These are phyloP conservation scores for Pararge aegeria DNA, from an alignment of 1,140 invertebrate genomes.

Conservation along the genomic window DNA sequence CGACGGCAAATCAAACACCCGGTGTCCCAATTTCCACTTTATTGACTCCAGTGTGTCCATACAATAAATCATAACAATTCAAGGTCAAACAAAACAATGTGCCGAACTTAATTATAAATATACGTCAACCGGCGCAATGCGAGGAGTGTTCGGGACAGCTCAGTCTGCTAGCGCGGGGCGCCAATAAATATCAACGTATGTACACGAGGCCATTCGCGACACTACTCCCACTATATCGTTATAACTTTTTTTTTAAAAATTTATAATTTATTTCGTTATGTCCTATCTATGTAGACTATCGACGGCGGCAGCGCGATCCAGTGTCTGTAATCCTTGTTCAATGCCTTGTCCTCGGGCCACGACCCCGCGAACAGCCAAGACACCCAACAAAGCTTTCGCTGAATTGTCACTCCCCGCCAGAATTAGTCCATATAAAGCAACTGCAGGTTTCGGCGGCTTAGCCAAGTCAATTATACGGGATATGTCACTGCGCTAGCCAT, in stretches of 20 bases:
- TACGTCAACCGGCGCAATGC: constrained; percentile 64
- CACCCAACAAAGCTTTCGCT: constrained; percentile 10
- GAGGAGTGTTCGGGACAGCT: constrained; percentile 48
- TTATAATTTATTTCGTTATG: constrained; percentile 77
- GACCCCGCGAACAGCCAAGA: background rate
- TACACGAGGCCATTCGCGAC: constrained; percentile 67
- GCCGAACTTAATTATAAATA: constrained; percentile 73
- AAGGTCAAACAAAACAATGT: constrained; percentile 78
- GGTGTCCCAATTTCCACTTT: constrained; percentile 75
- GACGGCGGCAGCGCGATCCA: constrained; percentile 9
- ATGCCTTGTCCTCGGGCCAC: background rate
- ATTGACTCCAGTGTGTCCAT: constrained; percentile 76
- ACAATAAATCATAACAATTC: constrained; percentile 79
- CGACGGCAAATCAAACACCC: constrained; percentile 73
- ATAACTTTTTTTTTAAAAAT: constrained; percentile 68
- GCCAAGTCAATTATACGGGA: constrained; percentile 25
- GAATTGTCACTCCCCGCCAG: constrained; percentile 23
- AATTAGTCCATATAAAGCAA: constrained; percentile 18
- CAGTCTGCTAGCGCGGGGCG: constrained; percentile 58
- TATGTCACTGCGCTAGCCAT: constrained; percentile 12
- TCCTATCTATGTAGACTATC: constrained; percentile 63
- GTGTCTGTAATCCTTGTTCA: background rate
- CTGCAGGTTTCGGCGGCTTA: constrained; percentile 21
- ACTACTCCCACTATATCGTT: constrained; percentile 58
- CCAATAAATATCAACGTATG: constrained; percentile 76